Evolutionary conservation across 2,888 invertebrate genomes (phyloP), one percentile per base, ranked within the genome.

Genomic region (Gymnoscelis rufifasciata): DNA sequence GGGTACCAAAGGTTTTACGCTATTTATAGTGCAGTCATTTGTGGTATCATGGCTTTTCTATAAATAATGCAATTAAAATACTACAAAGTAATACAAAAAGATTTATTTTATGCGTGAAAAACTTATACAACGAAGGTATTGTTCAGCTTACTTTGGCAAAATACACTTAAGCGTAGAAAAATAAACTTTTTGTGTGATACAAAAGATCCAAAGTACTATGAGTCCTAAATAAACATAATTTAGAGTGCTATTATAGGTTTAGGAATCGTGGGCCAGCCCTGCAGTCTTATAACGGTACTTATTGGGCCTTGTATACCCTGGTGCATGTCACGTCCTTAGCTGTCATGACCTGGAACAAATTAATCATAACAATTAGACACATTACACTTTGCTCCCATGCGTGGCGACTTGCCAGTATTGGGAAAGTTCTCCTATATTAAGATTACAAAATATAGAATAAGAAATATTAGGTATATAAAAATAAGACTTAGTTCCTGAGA

Each of bases 251-350:
- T 13, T 15, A n/a, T 38, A 66, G 35, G 35, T 64, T 59, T 60
- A 66, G 60, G 60, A 60, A 58, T 64, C 59, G 10, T 54, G 58
- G 60, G 62, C 57, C 65, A 6, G 76, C 68, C 80, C 71, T 39
- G 67, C 83, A 84, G 83, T 83, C 83, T 84, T 79, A 12, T 48
- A 38, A 33, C n/a, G n/a, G 19, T 19, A 35, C 43, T 62, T 91
- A 91, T 68, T 90, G 89, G 59, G 88, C 83, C 71, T 93, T 93
- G 91, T 95, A 95, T 57, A 92, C 78, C 68, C 95, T 87, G 67
- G 93, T 93, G 84, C 93, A 93, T 52, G 91, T 92, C 36, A 95
- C 89, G 64, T 92, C 91, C 64, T 93, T 93, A 11, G 92, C 91
- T 37, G 91, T 93, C 90, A 94, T 91, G 14, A 91, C 88, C 94